A percentile compares a stretch with the other conserved stretches of the same genome.
phyloP scores from a whole-genome alignment of 2,113 vertebrate genomes.

The Colistium nudipinnis region DNA sequence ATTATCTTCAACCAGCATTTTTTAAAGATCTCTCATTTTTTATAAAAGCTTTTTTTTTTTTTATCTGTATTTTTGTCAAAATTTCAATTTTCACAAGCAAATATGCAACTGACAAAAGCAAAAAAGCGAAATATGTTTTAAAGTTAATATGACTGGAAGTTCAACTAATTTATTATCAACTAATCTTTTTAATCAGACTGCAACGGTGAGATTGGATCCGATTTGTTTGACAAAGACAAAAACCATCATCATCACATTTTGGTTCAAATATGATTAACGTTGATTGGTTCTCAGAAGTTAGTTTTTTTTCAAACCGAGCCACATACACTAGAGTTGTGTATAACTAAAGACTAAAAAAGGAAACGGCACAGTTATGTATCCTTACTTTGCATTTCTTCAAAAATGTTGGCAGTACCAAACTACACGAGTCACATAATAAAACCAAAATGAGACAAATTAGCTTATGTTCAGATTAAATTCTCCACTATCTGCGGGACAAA shows the following conservation, averaged over 20 bases:
- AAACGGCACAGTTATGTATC: no score
- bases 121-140: no score
- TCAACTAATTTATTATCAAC: no score
- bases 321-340: no score
- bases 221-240: not conserved
- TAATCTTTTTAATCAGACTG: not conserved
- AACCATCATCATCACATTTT: not conserved
- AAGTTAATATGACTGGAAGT: no score
- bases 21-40: no score
- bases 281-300: not conserved
- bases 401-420: not conserved
- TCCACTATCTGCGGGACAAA: conserved; percentile 16
- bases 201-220: conserved; percentile 1
- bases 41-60: no score
- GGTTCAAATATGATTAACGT: not conserved
- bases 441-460: conserved; percentile 8
- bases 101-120: no score
- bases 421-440: conserved; percentile 2
- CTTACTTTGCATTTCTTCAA: not conserved
- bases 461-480: conserved; percentile 20
- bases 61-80: no score
- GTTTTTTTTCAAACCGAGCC: not conserved
- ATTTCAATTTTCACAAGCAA: no score
- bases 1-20: no score
- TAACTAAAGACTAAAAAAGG: no score